Conservation (phyloP, 2,888 invertebrate species). For the Trachelus tabidus region DNA sequence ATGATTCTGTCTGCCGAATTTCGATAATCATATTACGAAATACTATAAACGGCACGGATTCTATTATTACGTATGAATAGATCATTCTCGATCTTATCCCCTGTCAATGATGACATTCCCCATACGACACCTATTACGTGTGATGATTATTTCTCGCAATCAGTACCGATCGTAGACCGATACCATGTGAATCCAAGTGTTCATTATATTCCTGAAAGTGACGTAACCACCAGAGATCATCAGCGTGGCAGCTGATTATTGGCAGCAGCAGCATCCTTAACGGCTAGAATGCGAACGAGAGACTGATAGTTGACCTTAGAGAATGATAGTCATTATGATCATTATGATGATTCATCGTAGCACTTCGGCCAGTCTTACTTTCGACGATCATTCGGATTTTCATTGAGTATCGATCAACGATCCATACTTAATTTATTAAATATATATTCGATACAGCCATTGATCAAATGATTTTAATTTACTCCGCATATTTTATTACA, state of each 20-base stretch:
- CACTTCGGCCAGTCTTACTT: conserved; percentile 19
- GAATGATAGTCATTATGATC: background rate
- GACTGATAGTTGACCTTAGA: background rate
- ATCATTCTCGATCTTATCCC: background rate
- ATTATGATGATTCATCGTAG: conserved; percentile 32
- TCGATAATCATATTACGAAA: background rate
- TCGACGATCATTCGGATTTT: conserved; percentile 8
- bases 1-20: background rate
- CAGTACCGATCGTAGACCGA: conserved; percentile 14
- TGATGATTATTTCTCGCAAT: conserved; percentile 1
- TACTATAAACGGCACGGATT: background rate
- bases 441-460: background rate
- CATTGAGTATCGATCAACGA: conserved; percentile 15
- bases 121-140: background rate
- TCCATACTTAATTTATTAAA: background rate
- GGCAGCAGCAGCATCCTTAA: background rate
- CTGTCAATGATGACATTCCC: background rate
- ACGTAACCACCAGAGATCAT: conserved; percentile 32
- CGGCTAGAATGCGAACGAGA: background rate
- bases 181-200: conserved; percentile 18
- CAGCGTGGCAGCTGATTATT: background rate
- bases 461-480: background rate
- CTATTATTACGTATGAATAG: background rate
- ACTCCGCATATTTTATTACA: background rate
- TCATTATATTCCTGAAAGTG: conserved; percentile 25